Evolutionary conservation across 1,140 invertebrate genomes (phyloP).

Genomic region (Macrotrachela quadricornifera): DNA sequence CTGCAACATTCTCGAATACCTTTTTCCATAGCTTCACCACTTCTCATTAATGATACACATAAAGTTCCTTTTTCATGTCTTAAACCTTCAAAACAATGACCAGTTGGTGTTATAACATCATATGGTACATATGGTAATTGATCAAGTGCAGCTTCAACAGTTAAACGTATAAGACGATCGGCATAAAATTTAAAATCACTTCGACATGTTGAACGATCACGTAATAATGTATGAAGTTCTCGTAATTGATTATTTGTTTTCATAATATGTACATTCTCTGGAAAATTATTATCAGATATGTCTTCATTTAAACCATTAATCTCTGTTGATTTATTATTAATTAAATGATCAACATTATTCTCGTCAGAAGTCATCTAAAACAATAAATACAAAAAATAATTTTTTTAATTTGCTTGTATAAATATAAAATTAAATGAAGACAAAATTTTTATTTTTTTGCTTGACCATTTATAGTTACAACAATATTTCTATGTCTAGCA

Average conservation of each 20-base stretch:
- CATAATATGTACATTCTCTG: too few relatives aligned
- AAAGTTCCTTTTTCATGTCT: conserved; percentile 86
- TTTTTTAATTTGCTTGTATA: too few relatives aligned
- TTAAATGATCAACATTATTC: too few relatives aligned
- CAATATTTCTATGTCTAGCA: conserved; percentile 21
- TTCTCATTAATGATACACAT: conserved; percentile 77
- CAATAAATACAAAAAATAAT: too few relatives aligned
- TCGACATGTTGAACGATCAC: neutral
- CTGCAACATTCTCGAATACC: conserved; percentile 75
- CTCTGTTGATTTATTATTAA: too few relatives aligned
- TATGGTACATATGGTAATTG: conserved; percentile 74
- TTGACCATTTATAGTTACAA: neutral
- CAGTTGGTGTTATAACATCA: conserved; percentile 72
- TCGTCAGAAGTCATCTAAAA: too few relatives aligned
- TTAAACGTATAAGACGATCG: conserved; percentile 47
- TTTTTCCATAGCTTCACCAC: conserved; percentile 85
- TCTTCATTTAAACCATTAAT: neutral
- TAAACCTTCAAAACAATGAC: conserved; percentile 40
- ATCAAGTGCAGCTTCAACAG: conserved; percentile 92
- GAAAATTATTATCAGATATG: neutral
- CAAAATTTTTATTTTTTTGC: too few relatives aligned
- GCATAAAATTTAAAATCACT: neutral
- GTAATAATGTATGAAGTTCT: too few relatives aligned
- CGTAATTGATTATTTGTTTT: too few relatives aligned
- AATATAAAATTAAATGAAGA: too few relatives aligned